These are phyloP conservation scores for Vireo griseus DNA, from an alignment of 2,797 vertebrate genomes.

Conservation along the genomic window DNA sequence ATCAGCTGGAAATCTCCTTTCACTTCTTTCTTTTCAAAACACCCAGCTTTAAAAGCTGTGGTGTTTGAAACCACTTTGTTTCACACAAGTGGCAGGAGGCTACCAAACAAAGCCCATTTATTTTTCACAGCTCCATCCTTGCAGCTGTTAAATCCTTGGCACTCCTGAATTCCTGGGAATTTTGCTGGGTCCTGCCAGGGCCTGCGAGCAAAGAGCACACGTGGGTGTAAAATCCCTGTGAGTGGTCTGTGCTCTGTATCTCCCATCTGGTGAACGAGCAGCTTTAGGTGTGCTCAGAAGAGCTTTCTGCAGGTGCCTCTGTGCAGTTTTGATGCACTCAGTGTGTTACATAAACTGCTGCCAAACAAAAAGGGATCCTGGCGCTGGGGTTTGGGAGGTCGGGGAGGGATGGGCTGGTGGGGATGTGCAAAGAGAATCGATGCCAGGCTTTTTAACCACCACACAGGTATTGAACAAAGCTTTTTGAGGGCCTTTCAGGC, in stretches of 20 bases:
- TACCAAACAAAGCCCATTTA: not conserved
- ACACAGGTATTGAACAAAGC: not conserved
- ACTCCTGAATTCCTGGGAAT: not conserved
- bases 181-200: not conserved
- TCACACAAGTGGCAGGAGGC: constrained; percentile 1
- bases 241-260: not conserved
- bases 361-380: not conserved
- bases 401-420: not conserved
- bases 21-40: not conserved
- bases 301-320: not conserved
- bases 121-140: not conserved
- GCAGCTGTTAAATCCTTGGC: not conserved
- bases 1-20: not conserved
- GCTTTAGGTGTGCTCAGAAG: not conserved
- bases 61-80: not conserved
- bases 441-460: not conserved
- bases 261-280: not conserved
- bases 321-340: accelerated
- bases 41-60: not conserved
- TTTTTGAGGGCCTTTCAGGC: not conserved
- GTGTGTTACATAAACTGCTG: not conserved
- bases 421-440: not conserved
- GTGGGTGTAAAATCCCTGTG: accelerated
- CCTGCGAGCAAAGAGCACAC: accelerated
- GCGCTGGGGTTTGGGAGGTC: not conserved